phyloP scores from a whole-genome alignment of 2,797 vertebrate genomes.

The Eurystomus glaucurus region DNA sequence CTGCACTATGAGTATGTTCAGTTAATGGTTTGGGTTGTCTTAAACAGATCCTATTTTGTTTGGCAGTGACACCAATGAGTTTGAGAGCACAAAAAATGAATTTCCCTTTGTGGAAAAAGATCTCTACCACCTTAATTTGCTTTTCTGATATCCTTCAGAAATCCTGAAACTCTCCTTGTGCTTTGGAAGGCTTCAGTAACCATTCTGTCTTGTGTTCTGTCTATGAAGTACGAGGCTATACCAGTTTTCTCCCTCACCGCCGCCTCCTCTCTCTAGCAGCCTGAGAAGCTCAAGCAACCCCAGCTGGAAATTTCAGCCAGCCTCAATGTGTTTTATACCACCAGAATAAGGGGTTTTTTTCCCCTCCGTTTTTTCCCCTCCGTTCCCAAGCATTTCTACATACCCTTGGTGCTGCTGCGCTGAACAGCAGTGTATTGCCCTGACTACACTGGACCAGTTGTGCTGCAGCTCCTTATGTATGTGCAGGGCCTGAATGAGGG shows the following conservation, averaged over 20 bases:
- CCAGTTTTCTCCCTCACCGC: neutral
- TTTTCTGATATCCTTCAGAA: neutral
- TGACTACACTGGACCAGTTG: neutral
- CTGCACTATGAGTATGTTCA: neutral
- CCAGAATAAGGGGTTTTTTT: neutral
- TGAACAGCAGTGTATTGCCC: accelerated
- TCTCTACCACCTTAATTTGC: neutral
- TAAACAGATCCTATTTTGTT: neutral
- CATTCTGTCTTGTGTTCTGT: accelerated
- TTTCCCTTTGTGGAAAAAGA: neutral
- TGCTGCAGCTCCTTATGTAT: neutral
- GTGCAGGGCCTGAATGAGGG: neutral
- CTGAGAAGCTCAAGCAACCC: neutral
- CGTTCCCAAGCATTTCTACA: neutral
- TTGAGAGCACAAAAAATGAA: neutral
- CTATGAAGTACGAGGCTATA: neutral
- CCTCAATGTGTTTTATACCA: neutral
- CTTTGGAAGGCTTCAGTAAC: neutral
- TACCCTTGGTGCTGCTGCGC: accelerated
- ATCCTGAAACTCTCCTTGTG: neutral
- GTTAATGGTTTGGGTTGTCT: neutral
- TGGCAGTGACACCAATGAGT: neutral
- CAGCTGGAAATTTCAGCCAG: neutral
- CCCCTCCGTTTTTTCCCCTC: neutral
- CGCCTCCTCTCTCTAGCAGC: neutral